A percentile compares a stretch with the other conserved stretches of the same genome.
Conservation (phyloP, 2,797 vertebrate species). For the Clarias laeviceps region DNA sequence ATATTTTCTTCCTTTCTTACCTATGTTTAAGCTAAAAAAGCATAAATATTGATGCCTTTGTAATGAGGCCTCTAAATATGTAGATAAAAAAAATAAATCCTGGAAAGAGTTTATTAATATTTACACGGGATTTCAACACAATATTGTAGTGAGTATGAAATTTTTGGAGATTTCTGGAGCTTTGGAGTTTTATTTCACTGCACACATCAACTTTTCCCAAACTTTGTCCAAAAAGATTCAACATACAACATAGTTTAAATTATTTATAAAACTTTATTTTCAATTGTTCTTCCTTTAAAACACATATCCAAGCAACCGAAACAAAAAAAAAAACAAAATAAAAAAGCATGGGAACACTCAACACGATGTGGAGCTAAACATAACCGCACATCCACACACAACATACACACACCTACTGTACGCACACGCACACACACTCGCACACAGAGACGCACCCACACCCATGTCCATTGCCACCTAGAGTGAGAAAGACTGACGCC, state of each 20-base stretch:
- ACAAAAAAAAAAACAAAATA: slow-evolving; percentile 67
- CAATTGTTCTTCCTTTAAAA: slow-evolving; percentile 66
- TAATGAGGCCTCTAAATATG: no score
- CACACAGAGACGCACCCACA: slow-evolving; percentile 10
- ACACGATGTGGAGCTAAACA: slow-evolving; percentile 57
- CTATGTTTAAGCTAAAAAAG: no score
- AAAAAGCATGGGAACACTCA: neutral
- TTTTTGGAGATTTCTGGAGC: no score
- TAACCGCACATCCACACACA: slow-evolving; percentile 20
- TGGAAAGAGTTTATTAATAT: no score
- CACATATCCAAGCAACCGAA: slow-evolving; percentile 62
- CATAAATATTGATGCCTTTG: no score
- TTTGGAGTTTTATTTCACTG: no score
- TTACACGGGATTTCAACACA: no score
- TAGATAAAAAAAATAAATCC: no score
- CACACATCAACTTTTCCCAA: neutral
- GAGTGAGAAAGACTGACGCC: slow-evolving; percentile 65
- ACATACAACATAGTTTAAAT: slow-evolving; percentile 58
- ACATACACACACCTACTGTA: slow-evolving; percentile 11
- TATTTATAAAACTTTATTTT: slow-evolving; percentile 80
- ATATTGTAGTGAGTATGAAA: no score
- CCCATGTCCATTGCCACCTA: slow-evolving; percentile 50
- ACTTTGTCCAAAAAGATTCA: neutral
- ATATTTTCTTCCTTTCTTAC: no score
- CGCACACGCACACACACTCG: slow-evolving; percentile 4